Conservation (phyloP, 2,888 invertebrate species). For the Chaetogeoica ovagalla region DNA sequence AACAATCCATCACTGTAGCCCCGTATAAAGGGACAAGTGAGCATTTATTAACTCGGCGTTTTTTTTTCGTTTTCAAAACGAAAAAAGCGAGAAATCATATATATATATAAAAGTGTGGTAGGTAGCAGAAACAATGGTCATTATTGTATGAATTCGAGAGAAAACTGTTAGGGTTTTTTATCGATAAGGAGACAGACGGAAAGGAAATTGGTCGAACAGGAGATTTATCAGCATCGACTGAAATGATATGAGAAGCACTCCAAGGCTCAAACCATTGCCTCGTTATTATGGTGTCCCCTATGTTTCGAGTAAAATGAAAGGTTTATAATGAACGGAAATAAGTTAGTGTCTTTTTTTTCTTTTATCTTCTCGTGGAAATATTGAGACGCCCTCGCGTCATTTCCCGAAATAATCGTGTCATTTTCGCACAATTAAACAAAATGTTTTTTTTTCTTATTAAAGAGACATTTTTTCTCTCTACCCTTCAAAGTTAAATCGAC, state of each 20-base stretch:
- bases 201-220: constrained; percentile 38
- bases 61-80: constrained; percentile 26
- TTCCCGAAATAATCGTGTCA: constrained; percentile 17
- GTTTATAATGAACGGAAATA: constrained; percentile 17
- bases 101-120: constrained; percentile 6
- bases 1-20: constrained; percentile 29
- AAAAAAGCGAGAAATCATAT: neutral
- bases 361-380: neutral
- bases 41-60: constrained; percentile 36
- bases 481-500: neutral
- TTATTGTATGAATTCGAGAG: constrained; percentile 32
- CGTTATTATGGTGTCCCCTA: constrained; percentile 28
- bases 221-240: constrained; percentile 46
- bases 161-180: constrained; percentile 29
- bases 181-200: constrained; percentile 8
- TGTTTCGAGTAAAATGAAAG: constrained; percentile 22
- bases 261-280: neutral
- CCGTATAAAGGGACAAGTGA: neutral
- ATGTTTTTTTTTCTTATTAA: neutral
- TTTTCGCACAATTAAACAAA: neutral
- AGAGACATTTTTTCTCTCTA: neutral
- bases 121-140: constrained; percentile 32
- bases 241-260: constrained; percentile 15
- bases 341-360: constrained; percentile 8
- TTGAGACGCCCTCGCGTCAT: neutral